Evolutionary conservation across 1,140 invertebrate genomes (phyloP).

Genomic region (Bradysia coprophila): DNA sequence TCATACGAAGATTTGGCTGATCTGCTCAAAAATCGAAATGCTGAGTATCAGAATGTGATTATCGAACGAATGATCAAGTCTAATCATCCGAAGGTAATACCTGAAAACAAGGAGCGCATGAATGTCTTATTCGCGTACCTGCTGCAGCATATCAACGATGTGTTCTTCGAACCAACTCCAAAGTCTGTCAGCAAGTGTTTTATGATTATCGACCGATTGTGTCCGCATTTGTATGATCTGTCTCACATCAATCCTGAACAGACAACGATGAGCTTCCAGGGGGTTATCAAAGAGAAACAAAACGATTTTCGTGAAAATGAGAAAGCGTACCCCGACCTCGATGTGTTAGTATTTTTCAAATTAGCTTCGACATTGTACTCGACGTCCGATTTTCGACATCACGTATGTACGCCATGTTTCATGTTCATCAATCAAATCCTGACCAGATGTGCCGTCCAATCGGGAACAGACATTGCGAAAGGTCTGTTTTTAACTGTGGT

Average conservation of each 20-base stretch:
- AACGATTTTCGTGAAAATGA: slow-evolving; percentile 37
- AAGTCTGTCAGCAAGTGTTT: slow-evolving; percentile 33
- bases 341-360: slow-evolving; percentile 65
- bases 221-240: slow-evolving; percentile 52
- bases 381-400: slow-evolving; percentile 75
- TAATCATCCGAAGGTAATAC: slow-evolving; percentile 57
- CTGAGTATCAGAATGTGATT: slow-evolving; percentile 44
- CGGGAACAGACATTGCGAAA: slow-evolving; percentile 44
- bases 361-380: slow-evolving; percentile 59
- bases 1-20: slow-evolving; percentile 44
- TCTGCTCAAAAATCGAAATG: slow-evolving; percentile 36
- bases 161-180: slow-evolving; percentile 27
- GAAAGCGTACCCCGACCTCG: slow-evolving; percentile 44
- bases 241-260: slow-evolving; percentile 45
- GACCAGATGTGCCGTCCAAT: slow-evolving; percentile 34
- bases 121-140: slow-evolving; percentile 50
- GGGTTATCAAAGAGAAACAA: slow-evolving; percentile 58
- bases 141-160: slow-evolving; percentile 54
- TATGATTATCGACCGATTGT: slow-evolving; percentile 37
- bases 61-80: slow-evolving; percentile 71
- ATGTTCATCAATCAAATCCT: slow-evolving; percentile 72
- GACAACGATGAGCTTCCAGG: slow-evolving; percentile 39
- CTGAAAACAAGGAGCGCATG: slow-evolving; percentile 58
- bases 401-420: slow-evolving; percentile 63
- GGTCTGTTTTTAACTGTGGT: slow-evolving; percentile 61